Percentiles rank a stretch among this genome's conserved stretches.
phyloP scores from a whole-genome alignment of 2,113 vertebrate genomes.

The Percina caprodes region DNA sequence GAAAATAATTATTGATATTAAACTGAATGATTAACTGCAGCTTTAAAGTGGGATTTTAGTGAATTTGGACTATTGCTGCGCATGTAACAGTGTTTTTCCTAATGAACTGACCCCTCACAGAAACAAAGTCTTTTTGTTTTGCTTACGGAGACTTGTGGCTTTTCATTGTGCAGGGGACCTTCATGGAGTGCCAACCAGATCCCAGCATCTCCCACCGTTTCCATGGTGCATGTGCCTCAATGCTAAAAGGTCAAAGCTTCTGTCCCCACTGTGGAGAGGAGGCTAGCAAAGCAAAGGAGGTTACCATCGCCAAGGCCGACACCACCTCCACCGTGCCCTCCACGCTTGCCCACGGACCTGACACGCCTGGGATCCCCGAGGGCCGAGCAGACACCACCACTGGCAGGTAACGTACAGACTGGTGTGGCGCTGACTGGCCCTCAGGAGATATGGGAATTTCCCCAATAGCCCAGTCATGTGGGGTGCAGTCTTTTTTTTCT shows the following conservation, averaged over 20 bases:
- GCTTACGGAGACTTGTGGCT: background rate
- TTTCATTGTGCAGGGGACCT: constrained; percentile 88
- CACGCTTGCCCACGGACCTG: constrained; percentile 62
- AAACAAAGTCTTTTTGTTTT: background rate
- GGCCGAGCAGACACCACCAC: constrained; percentile 97
- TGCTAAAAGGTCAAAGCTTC: constrained; percentile 92
- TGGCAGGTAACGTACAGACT: constrained; percentile 83
- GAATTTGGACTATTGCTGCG: background rate
- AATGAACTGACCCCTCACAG: background rate
- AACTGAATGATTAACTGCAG: background rate
- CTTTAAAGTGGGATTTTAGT: background rate
- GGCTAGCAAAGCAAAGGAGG: constrained; percentile 94
- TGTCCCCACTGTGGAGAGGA: constrained; percentile 99
- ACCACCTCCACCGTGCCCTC: constrained; percentile 91
- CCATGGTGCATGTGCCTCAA: constrained; percentile 92
- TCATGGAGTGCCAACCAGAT: constrained; percentile 99
- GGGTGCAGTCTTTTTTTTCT: too few relatives aligned
- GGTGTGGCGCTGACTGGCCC: too few relatives aligned
- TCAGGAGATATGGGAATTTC: too few relatives aligned
- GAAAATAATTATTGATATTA: too few relatives aligned
- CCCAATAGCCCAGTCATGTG: too few relatives aligned
- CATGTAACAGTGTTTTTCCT: background rate
- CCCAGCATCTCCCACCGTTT: constrained; percentile 96
- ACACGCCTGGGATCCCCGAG: constrained; percentile 84
- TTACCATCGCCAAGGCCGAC: constrained; percentile 97